Base-by-base conservation (phyloP, 2,888 invertebrate species). In the Anarsia innoxiella region DNA sequence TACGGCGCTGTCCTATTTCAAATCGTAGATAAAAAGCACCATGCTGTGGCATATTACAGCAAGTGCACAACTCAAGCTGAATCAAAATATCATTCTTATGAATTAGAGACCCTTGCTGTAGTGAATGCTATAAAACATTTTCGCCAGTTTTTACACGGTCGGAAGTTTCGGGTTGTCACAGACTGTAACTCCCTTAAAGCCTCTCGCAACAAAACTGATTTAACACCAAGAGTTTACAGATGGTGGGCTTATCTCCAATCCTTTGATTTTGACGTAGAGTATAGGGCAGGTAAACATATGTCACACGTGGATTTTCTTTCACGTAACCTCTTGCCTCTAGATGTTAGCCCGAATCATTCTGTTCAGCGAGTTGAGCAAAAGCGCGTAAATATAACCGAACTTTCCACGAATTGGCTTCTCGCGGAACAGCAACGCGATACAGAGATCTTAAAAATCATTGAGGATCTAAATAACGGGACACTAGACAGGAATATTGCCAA, bases 241-340 rank as follows among this genome's bases (percentile, higher is more conserved):
- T 51, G 51, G 46, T 53, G 51, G 46, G 40, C 40, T 0, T 50
- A 40, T 25, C 28, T 53, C 0, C 49, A 52, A 12, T 13, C 37
- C 4, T 48, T 37, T n/a, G 15, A 30, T 9, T 30, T 30, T 14
- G 30, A 30, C 3, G 15, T 30, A 2, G 13, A 14, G 2, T 28
- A 34, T 46, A 23, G 37, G 37, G 6, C 39, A 8, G 30, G 30
- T 6, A 30, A 14, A 14, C 2, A 6, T 2, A 30, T 30, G 30
- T 3, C 14, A 9, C 30, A 30, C 15, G 30, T n/a, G 2, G 15
- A 30, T 15, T 30, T 30, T 10, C 10, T 30, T 15, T 30, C 30
- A n/a, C 30, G 30, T 9, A 12, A 14, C 30, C 26, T n/a, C n/a
- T 10, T 26, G n/a, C 26, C 26, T 3, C n/a, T n/a, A 26, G n/a